Percentiles rank a stretch among this genome's conserved stretches.
Evolutionary conservation across 2,888 invertebrate species (phyloP).

Genomic region (Tenthredo mesomela): DNA sequence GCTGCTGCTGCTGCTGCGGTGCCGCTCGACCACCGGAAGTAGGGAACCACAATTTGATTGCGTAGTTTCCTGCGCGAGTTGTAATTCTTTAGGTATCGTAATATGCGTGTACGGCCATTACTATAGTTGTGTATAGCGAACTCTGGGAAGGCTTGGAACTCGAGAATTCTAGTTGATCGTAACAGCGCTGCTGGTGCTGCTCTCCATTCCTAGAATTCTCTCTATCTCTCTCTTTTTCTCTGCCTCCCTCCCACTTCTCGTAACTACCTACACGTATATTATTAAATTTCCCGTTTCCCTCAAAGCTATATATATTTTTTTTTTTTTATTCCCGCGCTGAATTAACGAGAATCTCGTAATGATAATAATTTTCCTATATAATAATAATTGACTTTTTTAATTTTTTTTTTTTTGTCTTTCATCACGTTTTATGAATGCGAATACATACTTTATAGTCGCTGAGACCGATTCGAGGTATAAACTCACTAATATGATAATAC

Average conservation of each 20-base stretch:
- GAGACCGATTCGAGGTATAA: neutral
- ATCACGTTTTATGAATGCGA: no score
- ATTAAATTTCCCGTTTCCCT: constrained; percentile 18
- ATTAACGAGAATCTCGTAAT: no score
- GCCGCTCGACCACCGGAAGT: constrained; percentile 50
- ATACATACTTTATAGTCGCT: neutral
- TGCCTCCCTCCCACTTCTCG: neutral
- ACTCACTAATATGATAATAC: neutral
- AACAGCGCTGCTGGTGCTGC: neutral
- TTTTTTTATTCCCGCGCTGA: no score
- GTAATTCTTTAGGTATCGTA: neutral
- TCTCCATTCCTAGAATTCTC: constrained; percentile 31
- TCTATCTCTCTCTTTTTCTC: neutral
- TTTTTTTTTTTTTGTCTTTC: neutral
- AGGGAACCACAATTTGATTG: constrained; percentile 54
- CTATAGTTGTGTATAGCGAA: neutral
- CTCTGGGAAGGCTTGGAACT: neutral
- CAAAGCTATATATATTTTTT: neutral
- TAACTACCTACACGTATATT: neutral
- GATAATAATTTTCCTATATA: neutral
- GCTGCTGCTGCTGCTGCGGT: neutral
- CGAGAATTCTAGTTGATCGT: neutral
- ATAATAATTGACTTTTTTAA: neutral
- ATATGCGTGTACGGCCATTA: neutral
- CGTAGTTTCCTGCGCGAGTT: constrained; percentile 51